phyloP scores from a whole-genome alignment of 2,888 invertebrate species.

The Sclerodermus sp. region DNA sequence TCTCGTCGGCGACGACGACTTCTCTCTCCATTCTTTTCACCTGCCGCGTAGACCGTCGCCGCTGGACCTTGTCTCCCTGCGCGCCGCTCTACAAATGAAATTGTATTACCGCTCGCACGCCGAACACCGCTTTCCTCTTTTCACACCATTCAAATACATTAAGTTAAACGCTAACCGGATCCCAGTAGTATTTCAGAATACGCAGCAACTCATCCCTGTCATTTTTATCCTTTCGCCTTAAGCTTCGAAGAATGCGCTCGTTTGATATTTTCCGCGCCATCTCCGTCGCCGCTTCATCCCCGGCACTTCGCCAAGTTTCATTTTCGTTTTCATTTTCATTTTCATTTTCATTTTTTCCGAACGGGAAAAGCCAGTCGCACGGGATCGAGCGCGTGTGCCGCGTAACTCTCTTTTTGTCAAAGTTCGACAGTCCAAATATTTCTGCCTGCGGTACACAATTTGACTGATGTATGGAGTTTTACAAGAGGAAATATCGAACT shows the following conservation, averaged over 20 bases:
- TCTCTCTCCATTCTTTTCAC: neutral
- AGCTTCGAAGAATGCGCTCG: slow-evolving; percentile 26
- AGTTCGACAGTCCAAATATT: no score
- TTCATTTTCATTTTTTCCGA: slow-evolving; percentile 26
- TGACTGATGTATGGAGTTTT: no score
- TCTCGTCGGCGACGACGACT: neutral
- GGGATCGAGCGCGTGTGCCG: slow-evolving; percentile 42
- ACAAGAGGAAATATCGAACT: no score
- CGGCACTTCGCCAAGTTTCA: slow-evolving; percentile 24
- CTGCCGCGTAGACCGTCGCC: neutral
- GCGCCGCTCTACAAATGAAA: no score
- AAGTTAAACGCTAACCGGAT: slow-evolving; percentile 24
- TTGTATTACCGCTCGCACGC: no score
- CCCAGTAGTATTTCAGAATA: slow-evolving; percentile 31
- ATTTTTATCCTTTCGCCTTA: slow-evolving; percentile 28
- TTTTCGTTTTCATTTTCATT: slow-evolving; percentile 2
- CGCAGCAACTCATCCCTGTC: slow-evolving; percentile 31
- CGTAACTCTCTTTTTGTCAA: slow-evolving; percentile 7
- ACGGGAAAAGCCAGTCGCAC: slow-evolving; percentile 45
- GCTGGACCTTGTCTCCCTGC: no score
- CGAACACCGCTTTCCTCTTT: no score
- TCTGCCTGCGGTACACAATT: no score
- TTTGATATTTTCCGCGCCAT: slow-evolving; percentile 1
- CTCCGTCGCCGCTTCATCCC: slow-evolving; percentile 21
- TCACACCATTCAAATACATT: neutral